A percentile compares a stretch with the other conserved stretches of the same genome.
Conservation (phyloP, 2,888 invertebrate genomes). For the Galerucella nymphaeae region DNA sequence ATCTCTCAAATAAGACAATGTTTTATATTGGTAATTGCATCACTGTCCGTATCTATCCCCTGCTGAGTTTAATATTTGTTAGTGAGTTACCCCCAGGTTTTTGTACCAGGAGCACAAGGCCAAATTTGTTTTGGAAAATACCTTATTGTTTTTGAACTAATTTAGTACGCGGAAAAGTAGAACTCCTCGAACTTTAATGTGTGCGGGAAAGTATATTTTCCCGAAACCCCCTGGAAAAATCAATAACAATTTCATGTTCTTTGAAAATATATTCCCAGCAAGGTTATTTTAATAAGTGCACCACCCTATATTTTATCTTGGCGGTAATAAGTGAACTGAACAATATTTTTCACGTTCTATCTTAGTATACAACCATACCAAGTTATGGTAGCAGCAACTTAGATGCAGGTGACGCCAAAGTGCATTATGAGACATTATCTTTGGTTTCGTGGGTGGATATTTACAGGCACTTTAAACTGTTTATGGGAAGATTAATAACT, state of each 20-base stretch:
- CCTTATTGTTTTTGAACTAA: too few species aligned
- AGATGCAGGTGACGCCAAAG: constrained; percentile 27
- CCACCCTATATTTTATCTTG: constrained; percentile 3
- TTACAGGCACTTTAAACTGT: constrained; percentile 33
- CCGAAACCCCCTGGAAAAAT: too few species aligned
- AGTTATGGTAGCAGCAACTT: constrained; percentile 21
- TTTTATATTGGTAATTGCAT: too few species aligned
- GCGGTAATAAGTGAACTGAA: neutral
- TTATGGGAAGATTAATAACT: constrained; percentile 38
- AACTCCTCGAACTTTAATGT: too few species aligned
- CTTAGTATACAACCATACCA: constrained; percentile 27
- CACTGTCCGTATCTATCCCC: too few species aligned
- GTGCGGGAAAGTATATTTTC: too few species aligned
- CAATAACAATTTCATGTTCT: neutral
- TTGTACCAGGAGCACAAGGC: too few species aligned
- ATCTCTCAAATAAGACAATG: too few species aligned
- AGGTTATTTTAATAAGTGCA: neutral
- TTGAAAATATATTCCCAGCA: neutral
- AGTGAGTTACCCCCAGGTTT: too few species aligned
- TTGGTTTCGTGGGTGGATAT: constrained; percentile 22
- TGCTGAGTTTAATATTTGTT: too few species aligned
- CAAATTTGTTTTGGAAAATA: too few species aligned
- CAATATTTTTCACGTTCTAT: constrained; percentile 7
- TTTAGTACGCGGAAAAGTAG: too few species aligned
- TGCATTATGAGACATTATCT: constrained; percentile 27